phyloP scores from a whole-genome alignment of 2,113 vertebrate genomes.

The Pluvialis apricaria region DNA sequence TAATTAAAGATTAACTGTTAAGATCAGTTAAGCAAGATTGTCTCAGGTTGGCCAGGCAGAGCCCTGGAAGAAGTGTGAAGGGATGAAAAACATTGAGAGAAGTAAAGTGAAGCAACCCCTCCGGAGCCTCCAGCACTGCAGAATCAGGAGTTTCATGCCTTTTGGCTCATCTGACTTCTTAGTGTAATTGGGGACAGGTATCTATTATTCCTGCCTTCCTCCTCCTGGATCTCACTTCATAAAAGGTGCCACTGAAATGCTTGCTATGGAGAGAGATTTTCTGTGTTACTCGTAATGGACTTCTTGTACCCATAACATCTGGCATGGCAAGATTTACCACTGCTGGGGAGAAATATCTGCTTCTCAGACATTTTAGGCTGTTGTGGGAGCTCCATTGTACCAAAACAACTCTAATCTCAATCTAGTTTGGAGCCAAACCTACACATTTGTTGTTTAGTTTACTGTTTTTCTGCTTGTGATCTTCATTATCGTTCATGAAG shows the following conservation, averaged over 20 bases:
- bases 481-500: not conserved
- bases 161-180: not conserved
- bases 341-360: not conserved
- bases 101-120: not conserved
- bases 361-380: not conserved
- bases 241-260: not conserved
- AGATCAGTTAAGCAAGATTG: slow-evolving; percentile 6
- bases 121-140: not conserved
- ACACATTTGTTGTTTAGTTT: not conserved
- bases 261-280: not conserved
- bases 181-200: not conserved
- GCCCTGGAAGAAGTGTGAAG: not conserved
- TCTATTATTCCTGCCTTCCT: not conserved
- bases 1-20: slow-evolving; percentile 52
- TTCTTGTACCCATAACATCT: not conserved
- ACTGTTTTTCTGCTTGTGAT: not conserved
- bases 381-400: not conserved
- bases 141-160: not conserved
- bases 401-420: not conserved
- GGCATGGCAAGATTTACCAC: not conserved
- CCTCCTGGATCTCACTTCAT: not conserved
- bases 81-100: not conserved
- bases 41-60: not conserved
- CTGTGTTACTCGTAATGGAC: not conserved
- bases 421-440: not conserved